Evolutionary conservation across 2,888 invertebrate genomes (phyloP).

Genomic region (Adelphocoris suturalis): DNA sequence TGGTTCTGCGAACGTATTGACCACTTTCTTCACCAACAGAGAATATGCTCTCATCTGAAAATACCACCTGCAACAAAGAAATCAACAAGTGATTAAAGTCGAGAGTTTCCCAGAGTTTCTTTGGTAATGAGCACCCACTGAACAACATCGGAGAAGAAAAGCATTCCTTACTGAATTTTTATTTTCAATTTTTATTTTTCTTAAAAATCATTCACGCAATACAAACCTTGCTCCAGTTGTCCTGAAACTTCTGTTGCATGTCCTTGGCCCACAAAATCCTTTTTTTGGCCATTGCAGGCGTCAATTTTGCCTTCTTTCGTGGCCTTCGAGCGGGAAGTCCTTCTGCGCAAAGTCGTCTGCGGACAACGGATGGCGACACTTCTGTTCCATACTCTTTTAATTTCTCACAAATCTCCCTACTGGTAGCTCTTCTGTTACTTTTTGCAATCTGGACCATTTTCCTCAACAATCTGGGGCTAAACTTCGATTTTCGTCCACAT

Average conservation of each 20-base stretch:
- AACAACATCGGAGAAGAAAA: slow-evolving; percentile 13
- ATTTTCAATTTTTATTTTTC: background rate
- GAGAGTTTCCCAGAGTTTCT: slow-evolving; percentile 12
- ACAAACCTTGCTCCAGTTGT: slow-evolving; percentile 29
- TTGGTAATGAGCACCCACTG: background rate
- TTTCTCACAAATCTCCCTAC: slow-evolving; percentile 25
- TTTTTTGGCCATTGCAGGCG: slow-evolving; percentile 70
- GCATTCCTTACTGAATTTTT: background rate
- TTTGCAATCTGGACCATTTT: too few species aligned
- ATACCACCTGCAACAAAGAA: slow-evolving; percentile 54
- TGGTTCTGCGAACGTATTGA: slow-evolving; percentile 61
- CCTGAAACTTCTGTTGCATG: slow-evolving; percentile 41
- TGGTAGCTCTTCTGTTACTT: slow-evolving; percentile 48
- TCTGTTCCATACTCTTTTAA: slow-evolving; percentile 61
- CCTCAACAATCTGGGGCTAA: slow-evolving; percentile 65
- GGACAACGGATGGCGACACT: slow-evolving; percentile 58
- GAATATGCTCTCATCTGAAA: slow-evolving; percentile 69
- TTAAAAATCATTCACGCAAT: slow-evolving; percentile 12
- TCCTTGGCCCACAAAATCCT: slow-evolving; percentile 63
- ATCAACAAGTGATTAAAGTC: slow-evolving; percentile 31
- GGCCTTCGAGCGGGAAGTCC: slow-evolving; percentile 65
- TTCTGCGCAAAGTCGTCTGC: slow-evolving; percentile 54
- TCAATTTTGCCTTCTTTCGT: slow-evolving; percentile 67
- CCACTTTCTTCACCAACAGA: slow-evolving; percentile 53
- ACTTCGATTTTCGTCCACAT: slow-evolving; percentile 68